Evolutionary conservation across 2,113 vertebrate species (phyloP), one percentile per base, ranked within the genome.

Genomic region (Pelobates fuscus): DNA sequence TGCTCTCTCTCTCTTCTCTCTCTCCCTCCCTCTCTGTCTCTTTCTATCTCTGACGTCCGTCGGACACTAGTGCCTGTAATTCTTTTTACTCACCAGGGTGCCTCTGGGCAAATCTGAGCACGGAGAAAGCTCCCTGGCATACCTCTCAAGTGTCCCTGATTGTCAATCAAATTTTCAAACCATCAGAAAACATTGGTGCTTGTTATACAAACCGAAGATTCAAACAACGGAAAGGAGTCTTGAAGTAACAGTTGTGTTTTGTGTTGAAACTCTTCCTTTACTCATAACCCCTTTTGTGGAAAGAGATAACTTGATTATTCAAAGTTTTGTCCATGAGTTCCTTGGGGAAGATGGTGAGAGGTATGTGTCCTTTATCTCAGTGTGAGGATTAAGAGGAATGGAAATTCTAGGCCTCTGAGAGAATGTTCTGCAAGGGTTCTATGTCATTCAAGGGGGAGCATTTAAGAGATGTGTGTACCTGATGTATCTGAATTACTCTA

Each of bases 21-120:
- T 21, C 69, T 61, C 59, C 23, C 70, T 21, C 64, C 20, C 61
- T 32, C 63, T 18, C 20, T 59, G 30, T 70, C 67, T 70, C 67
- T 71, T 61, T 71, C 69, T 71, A 71, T 91, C 90, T 89, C 94
- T 94, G 94, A 94, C 91, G 88, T 87, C 87, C 90, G 89, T 91
- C 87, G 91, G 93, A 93, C 73, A 77, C 92, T 88, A 92, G 93
- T 94, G 94, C 90, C 90, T 94, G 92, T 93, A 91, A 91, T 91
- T 93, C 93, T 88, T 77, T 77, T 77, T 91, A 86, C 83, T 92
- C 84, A 88, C 90, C 93, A 91, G 92, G 92, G 93, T 86, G 86
- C 88, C 84, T 84, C 88, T 84, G 86, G 85, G 88, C 91, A 82
- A 83, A 87, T 89, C 84, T 84, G 89, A 86, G 92, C 89, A 92